Evolutionary conservation across 2,797 vertebrate species (phyloP).

Genomic region (Remorina albescens): DNA sequence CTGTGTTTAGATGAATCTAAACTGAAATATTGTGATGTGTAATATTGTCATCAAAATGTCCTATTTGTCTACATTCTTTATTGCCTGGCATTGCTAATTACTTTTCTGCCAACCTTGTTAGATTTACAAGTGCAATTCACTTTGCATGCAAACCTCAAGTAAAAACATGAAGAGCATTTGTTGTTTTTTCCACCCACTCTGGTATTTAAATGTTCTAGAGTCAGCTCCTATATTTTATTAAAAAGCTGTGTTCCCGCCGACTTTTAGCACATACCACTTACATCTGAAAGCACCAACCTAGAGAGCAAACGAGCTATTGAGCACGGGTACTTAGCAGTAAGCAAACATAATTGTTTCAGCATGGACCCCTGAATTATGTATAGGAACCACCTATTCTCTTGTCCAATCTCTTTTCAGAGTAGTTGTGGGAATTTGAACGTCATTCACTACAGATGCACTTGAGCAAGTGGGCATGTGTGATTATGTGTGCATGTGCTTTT

Average conservation of each 20-base stretch:
- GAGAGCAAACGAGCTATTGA: slow-evolving; percentile 75
- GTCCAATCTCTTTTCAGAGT: slow-evolving; percentile 77
- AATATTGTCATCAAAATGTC: slow-evolving; percentile 61
- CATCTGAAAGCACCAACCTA: slow-evolving; percentile 72
- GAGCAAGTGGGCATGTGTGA: slow-evolving; percentile 68
- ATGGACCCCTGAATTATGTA: slow-evolving; percentile 83
- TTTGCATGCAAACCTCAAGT: slow-evolving; percentile 59
- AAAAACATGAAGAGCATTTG: slow-evolving; percentile 69
- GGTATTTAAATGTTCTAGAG: slow-evolving; percentile 63
- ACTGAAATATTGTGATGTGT: slow-evolving; percentile 61
- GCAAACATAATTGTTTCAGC: slow-evolving; percentile 84
- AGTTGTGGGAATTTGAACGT: slow-evolving; percentile 83
- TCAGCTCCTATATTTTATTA: slow-evolving; percentile 78
- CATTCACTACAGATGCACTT: slow-evolving; percentile 81
- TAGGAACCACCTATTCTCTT: slow-evolving; percentile 80
- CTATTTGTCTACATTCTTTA: slow-evolving; percentile 42
- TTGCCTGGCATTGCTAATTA: slow-evolving; percentile 36
- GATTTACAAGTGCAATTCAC: slow-evolving; percentile 65
- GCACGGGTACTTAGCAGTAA: slow-evolving; percentile 75
- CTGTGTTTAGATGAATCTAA: slow-evolving; percentile 52
- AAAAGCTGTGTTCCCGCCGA: slow-evolving; percentile 69
- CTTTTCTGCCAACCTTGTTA: slow-evolving; percentile 43
- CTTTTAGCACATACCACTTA: slow-evolving; percentile 74
- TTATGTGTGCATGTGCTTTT: slow-evolving; percentile 71
- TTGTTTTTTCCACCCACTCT: slow-evolving; percentile 62